Evolutionary conservation across 1,140 invertebrate species (phyloP).

Genomic region (Nomia melanderi): DNA sequence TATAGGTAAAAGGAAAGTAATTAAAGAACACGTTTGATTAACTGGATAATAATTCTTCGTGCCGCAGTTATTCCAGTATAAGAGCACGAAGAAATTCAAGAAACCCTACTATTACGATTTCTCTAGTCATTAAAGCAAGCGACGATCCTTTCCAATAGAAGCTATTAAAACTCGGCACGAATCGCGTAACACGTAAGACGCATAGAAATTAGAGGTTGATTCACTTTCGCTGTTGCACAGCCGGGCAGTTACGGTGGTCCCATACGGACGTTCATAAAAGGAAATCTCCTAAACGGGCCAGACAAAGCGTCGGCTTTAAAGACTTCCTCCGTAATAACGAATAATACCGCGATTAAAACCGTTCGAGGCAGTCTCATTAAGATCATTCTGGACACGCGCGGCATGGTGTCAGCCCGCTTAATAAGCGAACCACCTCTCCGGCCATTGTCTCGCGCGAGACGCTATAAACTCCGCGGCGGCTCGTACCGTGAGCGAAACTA

Average conservation of each 20-base stretch:
- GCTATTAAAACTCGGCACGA: too few relatives aligned
- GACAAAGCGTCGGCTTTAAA: constrained; percentile 5
- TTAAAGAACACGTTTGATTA: too few relatives aligned
- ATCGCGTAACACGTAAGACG: neutral
- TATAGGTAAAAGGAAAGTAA: too few relatives aligned
- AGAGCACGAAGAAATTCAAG: too few relatives aligned
- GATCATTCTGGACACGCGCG: constrained; percentile 4
- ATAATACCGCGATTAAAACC: constrained; percentile 24
- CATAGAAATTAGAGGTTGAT: neutral
- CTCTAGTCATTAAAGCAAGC: too few relatives aligned
- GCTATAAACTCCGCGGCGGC: neutral
- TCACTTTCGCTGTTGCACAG: neutral
- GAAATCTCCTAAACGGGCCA: neutral
- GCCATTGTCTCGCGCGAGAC: neutral
- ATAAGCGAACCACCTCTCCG: constrained; percentile 14
- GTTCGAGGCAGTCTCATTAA: neutral
- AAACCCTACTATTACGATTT: too few relatives aligned
- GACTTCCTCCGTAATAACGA: neutral
- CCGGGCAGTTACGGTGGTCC: neutral
- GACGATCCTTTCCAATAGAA: too few relatives aligned
- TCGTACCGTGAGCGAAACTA: neutral
- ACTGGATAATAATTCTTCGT: too few relatives aligned
- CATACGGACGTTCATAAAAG: neutral
- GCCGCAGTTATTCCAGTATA: too few relatives aligned
- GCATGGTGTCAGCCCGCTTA: neutral